Evolutionary conservation across 2,888 invertebrate genomes (phyloP), one percentile per base, ranked within the genome.

Genomic region (Andricus curvator): DNA sequence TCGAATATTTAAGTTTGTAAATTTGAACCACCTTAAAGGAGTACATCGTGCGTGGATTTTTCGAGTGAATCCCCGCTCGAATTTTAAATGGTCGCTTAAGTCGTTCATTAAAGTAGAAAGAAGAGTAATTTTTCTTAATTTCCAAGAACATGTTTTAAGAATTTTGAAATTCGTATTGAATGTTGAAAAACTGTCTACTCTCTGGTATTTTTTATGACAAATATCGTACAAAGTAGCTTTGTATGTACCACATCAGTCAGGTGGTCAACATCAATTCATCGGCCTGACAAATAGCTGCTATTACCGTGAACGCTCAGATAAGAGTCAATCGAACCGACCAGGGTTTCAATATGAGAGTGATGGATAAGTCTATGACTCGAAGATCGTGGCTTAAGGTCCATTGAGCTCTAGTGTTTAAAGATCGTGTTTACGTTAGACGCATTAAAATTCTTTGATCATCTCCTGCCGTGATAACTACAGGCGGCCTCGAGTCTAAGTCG

Each of bases 221-320:
- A 65, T 67, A 37, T 37, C 15, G 77, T 79, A 82, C 25, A 44
- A 44, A 29, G 78, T 77, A 66, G 8, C 37, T 8, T 37, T 37
- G 37, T 37, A 37, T 51, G 29, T 79, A 68, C 48, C 79, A 74
- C 65, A 77, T 48, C 48, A 68, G 25, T 48, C 44, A 13, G 48
- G 41, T 76, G 60, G 41, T 62, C n/a, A 66, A 74, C 78, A 48
- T 81, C 78, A 80, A 79, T 81, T 68, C 83, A 65, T 79, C 60
- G 76, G 66, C 66, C 83, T 85, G 85, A 87, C 86, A 81, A 87
- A 86, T 85, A 82, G 81, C 68, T 66, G 80, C 83, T 83, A 84
- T 87, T 87, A 86, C 82, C 77, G 82, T 78, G 60, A 81, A 60
- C 78, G 82, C 37, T 66, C 17, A 48, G 44, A 37, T 68, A 44